phyloP scores from a whole-genome alignment of 2,888 invertebrate species.

The Ceramica pisi region DNA sequence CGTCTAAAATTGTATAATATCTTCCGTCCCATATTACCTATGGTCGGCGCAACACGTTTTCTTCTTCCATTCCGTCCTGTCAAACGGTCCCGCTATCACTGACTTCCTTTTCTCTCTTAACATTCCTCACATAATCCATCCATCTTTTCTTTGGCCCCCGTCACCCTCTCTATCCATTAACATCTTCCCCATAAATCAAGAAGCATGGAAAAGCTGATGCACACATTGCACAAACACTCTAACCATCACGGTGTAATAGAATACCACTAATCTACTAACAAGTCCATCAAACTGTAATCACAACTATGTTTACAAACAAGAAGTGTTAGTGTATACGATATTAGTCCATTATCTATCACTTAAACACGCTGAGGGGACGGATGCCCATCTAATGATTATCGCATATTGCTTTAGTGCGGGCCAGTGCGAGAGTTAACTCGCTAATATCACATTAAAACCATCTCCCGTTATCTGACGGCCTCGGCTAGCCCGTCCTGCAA shows the following conservation, averaged over 20 bases:
- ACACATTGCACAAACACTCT: conserved; percentile 30
- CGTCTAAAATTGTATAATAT: neutral
- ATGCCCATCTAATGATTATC: conserved; percentile 70
- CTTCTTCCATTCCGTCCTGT: neutral
- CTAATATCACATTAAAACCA: conserved; percentile 82
- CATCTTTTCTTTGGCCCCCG: neutral
- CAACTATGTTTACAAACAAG: conserved; percentile 56
- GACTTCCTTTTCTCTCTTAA: neutral
- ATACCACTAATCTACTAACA: conserved; percentile 56
- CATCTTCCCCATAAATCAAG: neutral
- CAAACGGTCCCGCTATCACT: neutral
- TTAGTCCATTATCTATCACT: conserved; percentile 68
- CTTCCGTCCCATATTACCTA: neutral
- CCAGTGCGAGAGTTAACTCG: conserved; percentile 73
- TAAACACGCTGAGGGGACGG: conserved; percentile 63
- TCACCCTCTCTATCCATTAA: neutral
- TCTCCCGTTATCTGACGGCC: conserved; percentile 77
- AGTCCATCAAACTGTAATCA: conserved; percentile 61
- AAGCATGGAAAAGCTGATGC: conserved; percentile 8
- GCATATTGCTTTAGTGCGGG: conserved; percentile 61
- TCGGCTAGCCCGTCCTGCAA: conserved; percentile 68
- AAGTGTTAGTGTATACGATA: conserved; percentile 58
- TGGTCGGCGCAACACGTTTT: neutral
- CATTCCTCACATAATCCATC: neutral
- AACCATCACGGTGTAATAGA: conserved; percentile 36